A percentile compares a stretch with the other conserved stretches of the same genome.
Conservation (phyloP, 2,113 vertebrate species). For the Anseranas semipalmata region DNA sequence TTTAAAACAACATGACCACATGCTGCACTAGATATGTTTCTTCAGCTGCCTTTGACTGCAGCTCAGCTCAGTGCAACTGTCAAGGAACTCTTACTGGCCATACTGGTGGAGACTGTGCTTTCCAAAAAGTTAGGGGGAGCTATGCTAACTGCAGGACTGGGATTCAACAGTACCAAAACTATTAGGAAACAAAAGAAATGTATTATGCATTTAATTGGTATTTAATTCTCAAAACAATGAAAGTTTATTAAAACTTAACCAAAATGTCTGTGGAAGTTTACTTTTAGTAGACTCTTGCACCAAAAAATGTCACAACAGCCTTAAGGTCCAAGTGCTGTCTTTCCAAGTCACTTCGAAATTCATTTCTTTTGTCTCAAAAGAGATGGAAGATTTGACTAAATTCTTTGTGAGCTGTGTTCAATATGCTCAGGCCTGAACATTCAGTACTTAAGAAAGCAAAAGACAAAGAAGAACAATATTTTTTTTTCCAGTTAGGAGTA, state of each 20-base stretch:
- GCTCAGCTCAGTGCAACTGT: not conserved
- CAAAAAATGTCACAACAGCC: not conserved
- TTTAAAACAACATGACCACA: not conserved
- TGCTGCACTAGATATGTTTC: not conserved
- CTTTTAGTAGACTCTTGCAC: not conserved
- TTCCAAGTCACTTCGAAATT: not conserved
- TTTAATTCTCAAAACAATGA: not conserved
- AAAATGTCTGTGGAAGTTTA: accelerated
- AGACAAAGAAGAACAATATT: not conserved
- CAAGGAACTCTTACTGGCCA: not conserved
- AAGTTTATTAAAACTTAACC: not conserved
- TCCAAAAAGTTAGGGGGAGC: not conserved
- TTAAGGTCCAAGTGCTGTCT: not conserved
- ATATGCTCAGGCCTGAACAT: not conserved
- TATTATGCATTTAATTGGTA: not conserved
- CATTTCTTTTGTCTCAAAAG: not conserved
- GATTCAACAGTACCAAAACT: not conserved
- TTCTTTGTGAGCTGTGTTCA: not conserved
- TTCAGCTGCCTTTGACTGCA: not conserved
- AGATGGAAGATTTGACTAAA: not conserved
- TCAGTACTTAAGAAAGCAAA: not conserved
- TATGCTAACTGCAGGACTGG: not conserved
- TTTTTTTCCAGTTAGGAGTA: not conserved
- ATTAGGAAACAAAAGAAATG: not conserved
- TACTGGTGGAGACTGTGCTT: not conserved